Evolutionary conservation across 2,113 vertebrate genomes (phyloP), one percentile per base, ranked within the genome.

Genomic region (Carassius gibelio): DNA sequence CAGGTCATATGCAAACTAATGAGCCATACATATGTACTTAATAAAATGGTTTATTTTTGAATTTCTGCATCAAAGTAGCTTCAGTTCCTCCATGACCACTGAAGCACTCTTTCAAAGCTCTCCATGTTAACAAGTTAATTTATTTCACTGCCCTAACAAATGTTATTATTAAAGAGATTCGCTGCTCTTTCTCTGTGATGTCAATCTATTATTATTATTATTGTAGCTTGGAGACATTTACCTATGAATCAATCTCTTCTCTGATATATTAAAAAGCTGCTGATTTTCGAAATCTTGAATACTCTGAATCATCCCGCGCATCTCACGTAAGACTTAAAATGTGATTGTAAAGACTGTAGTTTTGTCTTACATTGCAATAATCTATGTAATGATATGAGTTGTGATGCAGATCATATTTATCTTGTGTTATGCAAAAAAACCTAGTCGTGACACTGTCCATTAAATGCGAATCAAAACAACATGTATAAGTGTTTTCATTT

Each of bases 1-100:
- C 42, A 42, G 42, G 42, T 42, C 42, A 30, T 30, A 75, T 45
- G 9, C 13, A 75, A 26, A 26, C 21, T 48, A 75, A 75, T 75
- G 42, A 72, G 45, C 21, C 42, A 75, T 26, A 8, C 42, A 42
- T 48, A 48, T 75, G 38, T 5, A 1, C n/a, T 38, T 72, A 11
- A 42, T 38, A 42, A 42, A 72, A n/a, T 72, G 42, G 14, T 50
- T 48, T 75, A 23, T 48, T 75, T 75, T 75, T 75, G 13, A 26
- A 75, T 75, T 48, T 72, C 72, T 75, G n/a, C 72, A 75, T n/a
- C 45, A 75, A 48, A 74, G 71, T 26, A 50, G n/a, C 72, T 50
- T 26, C 10, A 75, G 42, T 75, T 45, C 45, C 45, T 75, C 72
- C n/a, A 23, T 75, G n/a, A 75, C 5, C 68, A 38, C 45, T 38